Evolutionary conservation across 2,113 vertebrate genomes (phyloP).

Genomic region (Nyctereutes procyonoides): DNA sequence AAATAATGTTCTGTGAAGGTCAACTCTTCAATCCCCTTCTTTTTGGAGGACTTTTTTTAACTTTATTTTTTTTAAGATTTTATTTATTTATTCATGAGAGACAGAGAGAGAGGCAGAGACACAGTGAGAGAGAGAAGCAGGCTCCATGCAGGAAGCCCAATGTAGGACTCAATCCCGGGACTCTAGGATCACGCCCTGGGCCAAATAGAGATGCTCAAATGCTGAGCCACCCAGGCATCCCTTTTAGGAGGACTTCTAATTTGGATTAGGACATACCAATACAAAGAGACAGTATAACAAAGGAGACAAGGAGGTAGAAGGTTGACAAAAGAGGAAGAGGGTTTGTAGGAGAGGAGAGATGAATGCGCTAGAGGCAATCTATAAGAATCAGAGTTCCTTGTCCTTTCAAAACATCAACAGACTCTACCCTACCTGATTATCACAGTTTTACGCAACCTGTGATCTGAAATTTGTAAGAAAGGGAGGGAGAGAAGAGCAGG

Average conservation of each 20-base stretch:
- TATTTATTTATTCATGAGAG: no score
- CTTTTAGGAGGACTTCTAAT: background rate
- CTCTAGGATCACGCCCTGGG: no score
- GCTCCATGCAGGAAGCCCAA: no score
- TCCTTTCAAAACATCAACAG: background rate
- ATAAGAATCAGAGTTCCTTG: background rate
- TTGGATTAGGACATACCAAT: background rate
- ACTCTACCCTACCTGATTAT: background rate
- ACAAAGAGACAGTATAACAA: background rate
- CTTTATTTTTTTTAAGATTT: no score
- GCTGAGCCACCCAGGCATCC: no score
- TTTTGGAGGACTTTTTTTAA: background rate
- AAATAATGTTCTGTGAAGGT: background rate
- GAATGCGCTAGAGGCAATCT: background rate
- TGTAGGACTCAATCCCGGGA: no score
- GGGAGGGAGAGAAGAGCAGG: rapidly evolving
- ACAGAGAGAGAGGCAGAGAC: no score
- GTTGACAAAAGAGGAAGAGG: background rate
- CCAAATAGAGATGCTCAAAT: no score
- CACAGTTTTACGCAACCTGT: background rate
- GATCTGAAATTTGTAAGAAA: background rate
- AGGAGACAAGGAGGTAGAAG: background rate
- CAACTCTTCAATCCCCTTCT: background rate
- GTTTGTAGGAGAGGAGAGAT: background rate
- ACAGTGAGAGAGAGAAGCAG: no score